Conservation (phyloP, 2,888 invertebrate genomes). For the Hypsopygia costalis region DNA sequence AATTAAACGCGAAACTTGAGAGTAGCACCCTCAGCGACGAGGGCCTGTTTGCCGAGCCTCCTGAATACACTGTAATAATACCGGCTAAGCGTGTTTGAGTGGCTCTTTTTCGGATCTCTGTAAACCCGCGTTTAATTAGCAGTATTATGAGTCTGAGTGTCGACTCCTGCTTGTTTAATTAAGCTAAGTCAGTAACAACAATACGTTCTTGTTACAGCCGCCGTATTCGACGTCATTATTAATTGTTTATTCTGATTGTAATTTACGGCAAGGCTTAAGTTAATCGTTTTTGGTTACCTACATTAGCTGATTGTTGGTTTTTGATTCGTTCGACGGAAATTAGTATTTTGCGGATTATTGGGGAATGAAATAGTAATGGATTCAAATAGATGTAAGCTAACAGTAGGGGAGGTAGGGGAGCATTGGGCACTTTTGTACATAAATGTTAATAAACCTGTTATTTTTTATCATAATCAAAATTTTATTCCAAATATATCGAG, state of each 20-base stretch:
- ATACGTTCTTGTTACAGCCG: conserved; percentile 59
- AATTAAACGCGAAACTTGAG: conserved; percentile 81
- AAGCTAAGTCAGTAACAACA: conserved; percentile 77
- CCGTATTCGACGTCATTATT: conserved; percentile 46
- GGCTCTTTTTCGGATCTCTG: conserved; percentile 79
- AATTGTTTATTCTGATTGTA: conserved; percentile 36
- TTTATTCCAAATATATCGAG: too few relatives aligned
- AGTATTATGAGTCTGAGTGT: conserved; percentile 77
- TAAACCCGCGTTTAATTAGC: conserved; percentile 79
- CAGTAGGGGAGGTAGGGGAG: too few relatives aligned
- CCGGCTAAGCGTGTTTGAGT: conserved; percentile 79
- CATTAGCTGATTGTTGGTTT: background rate
- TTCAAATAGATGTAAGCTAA: too few relatives aligned
- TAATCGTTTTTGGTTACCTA: background rate
- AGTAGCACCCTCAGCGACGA: conserved; percentile 75
- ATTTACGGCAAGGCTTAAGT: conserved; percentile 1
- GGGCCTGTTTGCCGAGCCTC: conserved; percentile 75
- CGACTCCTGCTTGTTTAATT: conserved; percentile 76
- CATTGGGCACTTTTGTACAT: too few relatives aligned
- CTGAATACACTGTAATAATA: conserved; percentile 79
- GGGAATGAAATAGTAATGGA: too few relatives aligned
- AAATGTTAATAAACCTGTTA: too few relatives aligned
- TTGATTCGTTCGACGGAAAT: background rate
- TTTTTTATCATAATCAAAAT: too few relatives aligned
- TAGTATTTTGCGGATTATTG: background rate